These are phyloP conservation scores for Drepana falcataria DNA, from an alignment of 2,888 invertebrate genomes.

Conservation along the genomic window DNA sequence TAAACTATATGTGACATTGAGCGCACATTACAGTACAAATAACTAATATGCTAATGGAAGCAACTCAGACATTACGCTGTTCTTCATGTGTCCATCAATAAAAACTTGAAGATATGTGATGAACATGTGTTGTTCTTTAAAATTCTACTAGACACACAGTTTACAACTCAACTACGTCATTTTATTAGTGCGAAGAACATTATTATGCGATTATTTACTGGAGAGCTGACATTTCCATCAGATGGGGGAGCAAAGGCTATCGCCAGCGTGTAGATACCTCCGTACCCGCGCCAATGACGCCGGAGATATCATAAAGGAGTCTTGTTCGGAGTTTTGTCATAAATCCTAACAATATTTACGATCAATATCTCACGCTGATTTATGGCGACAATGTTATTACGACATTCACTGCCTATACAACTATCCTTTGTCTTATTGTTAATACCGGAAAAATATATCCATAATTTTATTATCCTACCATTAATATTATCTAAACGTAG, in stretches of 20 bases:
- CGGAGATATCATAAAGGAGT: constrained; percentile 39
- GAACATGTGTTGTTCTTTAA: not conserved
- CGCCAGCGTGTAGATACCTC: constrained; percentile 25
- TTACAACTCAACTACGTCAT: not conserved
- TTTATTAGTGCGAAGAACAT: constrained; percentile 16
- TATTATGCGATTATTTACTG: constrained; percentile 41
- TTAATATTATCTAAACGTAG: no score
- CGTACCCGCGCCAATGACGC: constrained; percentile 29
- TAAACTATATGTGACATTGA: no score
- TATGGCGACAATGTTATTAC: constrained; percentile 60
- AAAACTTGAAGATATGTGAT: no score
- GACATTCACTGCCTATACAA: constrained; percentile 32
- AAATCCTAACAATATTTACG: constrained; percentile 65
- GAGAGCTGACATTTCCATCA: constrained; percentile 48
- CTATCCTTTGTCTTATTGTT: constrained; percentile 30
- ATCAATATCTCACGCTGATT: constrained; percentile 63
- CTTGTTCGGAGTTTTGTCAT: constrained; percentile 42
- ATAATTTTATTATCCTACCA: no score
- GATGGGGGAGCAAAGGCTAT: constrained; percentile 47
- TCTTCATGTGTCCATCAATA: no score
- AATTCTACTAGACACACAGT: not conserved
- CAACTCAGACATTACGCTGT: no score
- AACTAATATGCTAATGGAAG: no score
- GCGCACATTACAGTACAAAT: no score
- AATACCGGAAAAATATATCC: constrained; percentile 1